These are phyloP conservation scores for Varanus komodoensis DNA, from an alignment of 2,113 vertebrate genomes.

Conservation along the genomic window DNA sequence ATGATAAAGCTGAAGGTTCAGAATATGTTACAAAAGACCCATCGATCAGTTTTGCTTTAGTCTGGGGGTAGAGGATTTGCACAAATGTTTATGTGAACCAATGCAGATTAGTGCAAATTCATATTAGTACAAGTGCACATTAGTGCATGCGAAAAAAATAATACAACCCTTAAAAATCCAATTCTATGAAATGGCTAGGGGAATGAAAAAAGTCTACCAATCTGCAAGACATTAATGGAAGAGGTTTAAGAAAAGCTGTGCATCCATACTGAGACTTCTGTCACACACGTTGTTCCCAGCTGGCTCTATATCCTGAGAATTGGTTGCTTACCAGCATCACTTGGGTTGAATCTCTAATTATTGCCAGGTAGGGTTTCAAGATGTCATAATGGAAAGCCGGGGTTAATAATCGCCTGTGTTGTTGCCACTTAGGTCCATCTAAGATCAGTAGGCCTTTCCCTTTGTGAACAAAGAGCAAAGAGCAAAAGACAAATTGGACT, in stretches of 20 bases:
- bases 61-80: neutral
- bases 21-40: neutral
- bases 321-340: constrained; percentile 80
- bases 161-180: too few relatives aligned
- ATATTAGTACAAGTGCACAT: too few relatives aligned
- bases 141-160: too few relatives aligned
- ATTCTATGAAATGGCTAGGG: too few relatives aligned
- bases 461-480: constrained; percentile 41
- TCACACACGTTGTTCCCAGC: neutral
- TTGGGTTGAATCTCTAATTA: constrained; percentile 76
- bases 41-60: neutral
- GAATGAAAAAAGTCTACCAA: too few relatives aligned
- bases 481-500: neutral
- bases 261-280: neutral
- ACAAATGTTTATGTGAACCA: too few relatives aligned
- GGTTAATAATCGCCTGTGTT: constrained; percentile 81
- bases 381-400: constrained; percentile 87
- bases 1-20: neutral
- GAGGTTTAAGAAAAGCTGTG: neutral
- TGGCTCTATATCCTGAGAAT: neutral
- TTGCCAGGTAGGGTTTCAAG: constrained; percentile 81
- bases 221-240: too few relatives aligned
- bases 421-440: constrained; percentile 81
- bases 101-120: too few relatives aligned
- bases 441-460: constrained; percentile 82